Evolutionary conservation across 2,113 vertebrate species (phyloP), one percentile per base, ranked within the genome.

Genomic region (Oostethus manadensis): DNA sequence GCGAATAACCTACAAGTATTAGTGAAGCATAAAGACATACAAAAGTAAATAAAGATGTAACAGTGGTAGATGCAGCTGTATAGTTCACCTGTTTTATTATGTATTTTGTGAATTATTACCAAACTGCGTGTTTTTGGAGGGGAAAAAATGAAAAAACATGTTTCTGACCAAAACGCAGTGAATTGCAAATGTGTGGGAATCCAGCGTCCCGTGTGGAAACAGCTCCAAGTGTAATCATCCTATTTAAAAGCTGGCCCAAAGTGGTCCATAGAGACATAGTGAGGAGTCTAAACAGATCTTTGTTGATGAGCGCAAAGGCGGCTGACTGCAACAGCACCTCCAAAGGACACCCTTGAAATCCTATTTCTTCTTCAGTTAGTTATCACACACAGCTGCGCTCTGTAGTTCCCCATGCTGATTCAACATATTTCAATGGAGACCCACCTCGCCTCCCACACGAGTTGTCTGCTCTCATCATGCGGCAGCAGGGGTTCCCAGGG

Each of bases 381-480:
- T 84, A 83, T 70, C 66, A 57, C 70, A 51, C 57, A 69, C 54
- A 77, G 70, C 71, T 74, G 70, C 68, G 76, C 74, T 64, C 56
- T 63, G 72, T 20, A 70, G 58, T 77, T 66, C 64, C 69, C 66
- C 75, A 67, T 76, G 79, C 80, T 81, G 78, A 83, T 84, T 82
- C 76, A 78, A 77, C 78, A 77, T 77, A 77, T 86, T 87, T 87
- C 73, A 83, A 85, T 70, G 72, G 55, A 83, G 80, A 69, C 71
- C 72, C 73, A 70, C 60, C 46, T 13, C 42, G 62, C 79, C 73
- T 80, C 80, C 84, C 78, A 80, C 80, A 76, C 71, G 78, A 68
- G 61, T 62, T 10, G 72, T 71, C 79, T 84, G 77, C 58, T 79
- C 69, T 50, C 74, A 69, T 77, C 72, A 60, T 46, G 51, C 51